These are phyloP conservation scores for Fragum whitleyi DNA, from an alignment of 2,888 invertebrate genomes.

Conservation along the genomic window DNA sequence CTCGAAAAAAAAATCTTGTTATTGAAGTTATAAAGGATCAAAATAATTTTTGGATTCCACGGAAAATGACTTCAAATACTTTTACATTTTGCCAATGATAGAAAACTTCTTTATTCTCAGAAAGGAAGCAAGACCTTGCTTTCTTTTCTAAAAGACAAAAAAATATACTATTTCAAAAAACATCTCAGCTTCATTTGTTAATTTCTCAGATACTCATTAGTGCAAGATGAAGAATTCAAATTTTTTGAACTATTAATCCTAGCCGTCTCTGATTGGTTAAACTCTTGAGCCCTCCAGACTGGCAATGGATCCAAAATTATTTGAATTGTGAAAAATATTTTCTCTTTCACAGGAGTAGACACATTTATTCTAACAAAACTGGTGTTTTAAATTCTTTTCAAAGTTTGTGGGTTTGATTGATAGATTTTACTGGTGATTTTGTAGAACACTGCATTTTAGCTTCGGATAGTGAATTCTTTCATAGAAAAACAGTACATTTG, in stretches of 20 bases:
- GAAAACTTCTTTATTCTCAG: too few species aligned
- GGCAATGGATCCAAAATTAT: not conserved
- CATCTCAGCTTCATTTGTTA: not conserved
- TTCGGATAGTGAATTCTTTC: too few species aligned
- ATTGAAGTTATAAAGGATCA: too few species aligned
- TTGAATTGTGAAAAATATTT: constrained; percentile 1
- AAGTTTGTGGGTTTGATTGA: not conserved
- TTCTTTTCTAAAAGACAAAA: too few species aligned
- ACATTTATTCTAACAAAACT: not conserved
- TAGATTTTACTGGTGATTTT: not conserved
- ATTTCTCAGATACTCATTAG: not conserved
- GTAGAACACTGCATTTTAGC: not conserved
- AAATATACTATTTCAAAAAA: too few species aligned
- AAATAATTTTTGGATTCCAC: too few species aligned
- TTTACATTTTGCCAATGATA: too few species aligned
- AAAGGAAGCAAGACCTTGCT: too few species aligned
- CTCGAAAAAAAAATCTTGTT: too few species aligned
- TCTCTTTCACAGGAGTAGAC: not conserved
- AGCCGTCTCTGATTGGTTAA: not conserved
- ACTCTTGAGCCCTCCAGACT: not conserved
- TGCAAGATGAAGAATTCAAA: not conserved
- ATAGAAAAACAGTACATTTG: too few species aligned
- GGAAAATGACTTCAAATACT: too few species aligned
- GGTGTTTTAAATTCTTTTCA: not conserved
- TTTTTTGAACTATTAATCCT: not conserved